Conservation (phyloP, 2,113 vertebrate genomes). For the Fulmarus glacialis region DNA sequence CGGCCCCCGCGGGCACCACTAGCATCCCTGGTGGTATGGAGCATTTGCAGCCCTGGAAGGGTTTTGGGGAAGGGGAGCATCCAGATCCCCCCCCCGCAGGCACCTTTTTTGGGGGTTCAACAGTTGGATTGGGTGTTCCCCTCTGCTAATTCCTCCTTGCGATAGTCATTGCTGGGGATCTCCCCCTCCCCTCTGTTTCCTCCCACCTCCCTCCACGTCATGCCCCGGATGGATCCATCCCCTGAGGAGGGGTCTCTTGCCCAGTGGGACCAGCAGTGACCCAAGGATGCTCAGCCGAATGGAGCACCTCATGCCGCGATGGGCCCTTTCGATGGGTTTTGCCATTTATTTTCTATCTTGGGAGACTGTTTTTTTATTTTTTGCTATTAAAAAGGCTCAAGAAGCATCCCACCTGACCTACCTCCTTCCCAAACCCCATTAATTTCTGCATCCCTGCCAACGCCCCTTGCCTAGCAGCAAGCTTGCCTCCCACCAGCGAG, state of each 20-base stretch:
- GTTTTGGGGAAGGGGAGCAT: neutral
- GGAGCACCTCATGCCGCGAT: fast-evolving
- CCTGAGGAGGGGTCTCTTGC: neutral
- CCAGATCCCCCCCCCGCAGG: fast-evolving
- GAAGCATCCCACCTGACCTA: neutral
- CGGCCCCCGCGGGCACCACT: fast-evolving
- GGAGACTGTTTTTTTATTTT: neutral
- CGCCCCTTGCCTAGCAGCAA: neutral
- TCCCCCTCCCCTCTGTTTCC: neutral
- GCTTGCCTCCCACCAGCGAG: fast-evolving
- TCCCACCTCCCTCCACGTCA: neutral
- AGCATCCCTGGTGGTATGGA: neutral
- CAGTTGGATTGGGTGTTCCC: fast-evolving
- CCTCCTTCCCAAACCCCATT: neutral
- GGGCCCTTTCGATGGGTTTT: neutral
- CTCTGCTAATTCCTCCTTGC: neutral
- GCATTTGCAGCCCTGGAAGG: neutral
- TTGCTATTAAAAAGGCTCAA: neutral
- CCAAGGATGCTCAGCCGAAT: neutral
- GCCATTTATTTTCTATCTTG: neutral
- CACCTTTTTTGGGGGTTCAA: neutral
- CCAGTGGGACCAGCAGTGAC: neutral
- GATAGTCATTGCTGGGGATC: neutral
- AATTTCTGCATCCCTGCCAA: neutral
- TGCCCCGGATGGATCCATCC: neutral